Evolutionary conservation across 2,888 invertebrate genomes (phyloP), one percentile per base, ranked within the genome.

Genomic region (Schrankia costaestrigalis): DNA sequence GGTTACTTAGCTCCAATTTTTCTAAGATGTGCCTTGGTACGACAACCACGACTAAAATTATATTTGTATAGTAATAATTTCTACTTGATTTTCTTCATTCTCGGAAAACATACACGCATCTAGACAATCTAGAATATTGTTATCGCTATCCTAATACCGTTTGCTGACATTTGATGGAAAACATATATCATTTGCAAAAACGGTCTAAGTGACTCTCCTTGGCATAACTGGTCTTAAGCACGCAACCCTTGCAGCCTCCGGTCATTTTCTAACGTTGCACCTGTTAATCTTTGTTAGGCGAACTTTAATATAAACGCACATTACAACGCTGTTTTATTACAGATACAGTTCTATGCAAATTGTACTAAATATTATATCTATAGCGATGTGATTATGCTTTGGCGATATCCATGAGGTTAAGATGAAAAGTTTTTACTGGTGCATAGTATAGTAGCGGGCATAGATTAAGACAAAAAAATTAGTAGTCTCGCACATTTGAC

Each of bases 101-200:
- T 3, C 17, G 7, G 17, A 7, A 5, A 7, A 4, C 17, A 7
- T 17, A 7, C 7, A 7, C 17, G 3, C 7, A 17, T 5, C 17
- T 17, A 7, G 17, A 17, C 17, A 29, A 36, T 57, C 42, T 46
- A 51, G 54, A 52, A 61, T 54, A 62, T 50, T 62, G 59, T 65
- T 68, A 61, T 46, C 43, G 35, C 27, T 40, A 35, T 42, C 57
- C 34, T 39, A 40, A 56, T 57, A 59, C 58, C 51, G 59, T 61
- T 56, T 58, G 58, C 61, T 53, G 64, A 65, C 70, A 56, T 66
- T 70, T 78, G 78, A 80, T 75, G 75, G 70, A 78, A 79, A 79
- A 74, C 69, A 65, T 78, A 69, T 75, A 77, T 79, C 75, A 79
- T 82, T 82, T 75, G 75, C 78, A 67, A 77, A 80, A 81, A 76